Evolutionary conservation across 2,797 vertebrate genomes (phyloP).

Genomic region (Melanitta fusca): DNA sequence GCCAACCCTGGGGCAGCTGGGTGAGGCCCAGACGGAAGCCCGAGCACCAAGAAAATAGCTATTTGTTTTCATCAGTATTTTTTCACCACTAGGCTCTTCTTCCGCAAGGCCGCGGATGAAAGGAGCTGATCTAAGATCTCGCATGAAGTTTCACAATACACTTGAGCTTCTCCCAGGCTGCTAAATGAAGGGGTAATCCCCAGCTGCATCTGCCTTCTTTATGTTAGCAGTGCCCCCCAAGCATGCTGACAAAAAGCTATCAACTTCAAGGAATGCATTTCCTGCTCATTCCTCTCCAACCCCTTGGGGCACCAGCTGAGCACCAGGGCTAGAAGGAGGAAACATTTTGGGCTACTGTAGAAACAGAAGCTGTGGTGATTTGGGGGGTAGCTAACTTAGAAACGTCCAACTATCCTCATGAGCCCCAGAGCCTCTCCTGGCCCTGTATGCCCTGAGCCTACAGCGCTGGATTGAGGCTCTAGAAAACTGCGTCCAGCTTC

Average conservation of each 20-base stretch:
- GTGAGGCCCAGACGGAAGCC: neutral
- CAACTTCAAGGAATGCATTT: neutral
- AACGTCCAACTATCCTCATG: fast-evolving
- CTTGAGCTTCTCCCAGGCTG: neutral
- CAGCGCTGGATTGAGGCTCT: neutral
- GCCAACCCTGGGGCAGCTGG: neutral
- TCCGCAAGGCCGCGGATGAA: neutral
- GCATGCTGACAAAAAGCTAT: neutral
- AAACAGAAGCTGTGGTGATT: neutral
- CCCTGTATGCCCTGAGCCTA: fast-evolving
- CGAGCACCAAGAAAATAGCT: neutral
- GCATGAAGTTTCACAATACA: neutral
- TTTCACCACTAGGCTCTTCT: neutral
- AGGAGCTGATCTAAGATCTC: neutral
- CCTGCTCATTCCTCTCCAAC: neutral
- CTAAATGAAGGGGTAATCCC: neutral
- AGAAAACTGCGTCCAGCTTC: neutral
- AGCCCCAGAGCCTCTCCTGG: neutral
- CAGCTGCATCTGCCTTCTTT: fast-evolving
- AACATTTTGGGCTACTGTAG: neutral
- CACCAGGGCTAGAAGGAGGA: neutral
- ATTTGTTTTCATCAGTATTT: neutral
- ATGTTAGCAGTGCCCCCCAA: neutral
- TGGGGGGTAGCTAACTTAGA: neutral
- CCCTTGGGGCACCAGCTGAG: neutral